Base-by-base conservation (phyloP, 1,140 invertebrate genomes). In the Achatina immaculata region DNA sequence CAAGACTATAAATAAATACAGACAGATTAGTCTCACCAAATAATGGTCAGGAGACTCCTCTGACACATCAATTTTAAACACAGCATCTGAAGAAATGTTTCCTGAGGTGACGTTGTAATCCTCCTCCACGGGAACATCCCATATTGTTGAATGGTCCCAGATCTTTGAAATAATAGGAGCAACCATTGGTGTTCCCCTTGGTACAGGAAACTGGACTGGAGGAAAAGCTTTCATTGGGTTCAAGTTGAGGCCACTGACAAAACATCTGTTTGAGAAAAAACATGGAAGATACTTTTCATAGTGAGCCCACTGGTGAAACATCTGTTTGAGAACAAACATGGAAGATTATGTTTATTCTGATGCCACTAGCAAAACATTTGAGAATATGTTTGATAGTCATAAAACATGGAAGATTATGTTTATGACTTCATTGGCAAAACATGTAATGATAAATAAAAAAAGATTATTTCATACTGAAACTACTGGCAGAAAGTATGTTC, bases 171-270 rank as follows among this genome's bases (percentile, higher is more conserved):
- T 92, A 84, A 95, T 91, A 0, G 96, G 95, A 69, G 94, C 94
- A 66, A 99, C 93, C 94, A 96, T 96, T 0, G 96, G 96, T 1
- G 97, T 98, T 51, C 96, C 95, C 76, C 94, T 93, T n/a, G 96
- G 93, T n/a, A 98, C 97, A 0, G 97, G 97, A 87, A 94, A 97
- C 62, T 92, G 92, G 0, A 96, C 94, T 73, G 94, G 91, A 51
- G 94, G 93, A 89, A 96, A 96, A 2, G 98, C 90, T 38, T 94
- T 95, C 89, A 45, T 96, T 16, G 89, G 91, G 78, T 94, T 93
- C 0, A 96, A 95, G 88, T 96, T 95, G 3, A 93, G 93, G 71
- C 98, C 97, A 71, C 94, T 93, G 51, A 93, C 93, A 89, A 95
- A 98, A 48, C 97, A 90, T 87, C 94, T 95, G 84, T 79, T 92